These are phyloP conservation scores for Anguilla marmorata DNA, from an alignment of 2,797 vertebrate species.

Conservation along the genomic window DNA sequence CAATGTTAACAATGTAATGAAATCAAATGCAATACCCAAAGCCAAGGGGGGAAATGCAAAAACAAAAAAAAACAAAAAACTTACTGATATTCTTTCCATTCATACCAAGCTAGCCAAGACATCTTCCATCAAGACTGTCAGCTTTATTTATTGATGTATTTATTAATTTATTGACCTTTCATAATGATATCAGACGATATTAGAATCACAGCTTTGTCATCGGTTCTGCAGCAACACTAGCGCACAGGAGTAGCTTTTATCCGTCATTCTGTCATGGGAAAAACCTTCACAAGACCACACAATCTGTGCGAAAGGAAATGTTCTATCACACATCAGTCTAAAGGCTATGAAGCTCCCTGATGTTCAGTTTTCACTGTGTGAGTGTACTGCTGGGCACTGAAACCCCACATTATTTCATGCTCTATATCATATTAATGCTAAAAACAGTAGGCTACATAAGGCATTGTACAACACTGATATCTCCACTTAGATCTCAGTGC, in stretches of 20 bases:
- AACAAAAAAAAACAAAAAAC: too few relatives aligned
- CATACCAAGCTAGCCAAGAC: too few relatives aligned
- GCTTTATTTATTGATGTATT: background rate
- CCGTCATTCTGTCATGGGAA: background rate
- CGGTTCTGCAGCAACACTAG: background rate
- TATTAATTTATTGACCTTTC: background rate
- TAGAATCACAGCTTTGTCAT: background rate
- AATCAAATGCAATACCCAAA: too few relatives aligned
- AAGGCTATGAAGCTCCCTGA: background rate
- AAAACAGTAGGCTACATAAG: too few relatives aligned
- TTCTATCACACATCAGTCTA: background rate
- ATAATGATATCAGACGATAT: background rate
- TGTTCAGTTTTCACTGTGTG: background rate
- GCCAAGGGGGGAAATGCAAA: too few relatives aligned
- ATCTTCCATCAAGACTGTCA: background rate
- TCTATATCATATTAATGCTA: too few relatives aligned
- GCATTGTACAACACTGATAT: too few relatives aligned
- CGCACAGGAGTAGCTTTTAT: background rate
- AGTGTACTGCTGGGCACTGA: background rate
- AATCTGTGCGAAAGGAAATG: background rate
- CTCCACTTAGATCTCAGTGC: too few relatives aligned
- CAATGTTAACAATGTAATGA: background rate
- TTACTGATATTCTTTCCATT: too few relatives aligned
- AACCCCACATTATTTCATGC: too few relatives aligned
- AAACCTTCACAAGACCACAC: background rate